Conservation (phyloP, 2,113 vertebrate species). For the Cynocephalus volans region DNA sequence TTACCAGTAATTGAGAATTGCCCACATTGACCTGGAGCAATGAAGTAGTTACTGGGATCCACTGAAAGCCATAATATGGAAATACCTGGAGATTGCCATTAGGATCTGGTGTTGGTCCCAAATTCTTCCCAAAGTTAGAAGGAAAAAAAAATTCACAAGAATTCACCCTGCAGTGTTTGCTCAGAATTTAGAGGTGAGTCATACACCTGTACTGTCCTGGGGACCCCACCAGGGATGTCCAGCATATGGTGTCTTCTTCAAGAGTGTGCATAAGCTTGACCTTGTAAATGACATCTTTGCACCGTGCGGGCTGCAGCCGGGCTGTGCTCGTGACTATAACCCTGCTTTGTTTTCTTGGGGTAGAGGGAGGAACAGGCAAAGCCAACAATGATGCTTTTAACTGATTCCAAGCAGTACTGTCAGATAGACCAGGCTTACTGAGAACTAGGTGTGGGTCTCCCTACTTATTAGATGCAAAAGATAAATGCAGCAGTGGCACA, state of each 20-base stretch:
- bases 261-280: neutral
- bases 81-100: neutral
- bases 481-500: slow-evolving; percentile 86
- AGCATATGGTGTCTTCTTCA: neutral
- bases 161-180: neutral
- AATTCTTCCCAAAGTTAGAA: neutral
- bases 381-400: slow-evolving; percentile 71
- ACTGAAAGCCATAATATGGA: neutral
- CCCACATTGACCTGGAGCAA: neutral
- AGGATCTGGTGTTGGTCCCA: neutral
- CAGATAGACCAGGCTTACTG: slow-evolving; percentile 63
- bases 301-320: neutral
- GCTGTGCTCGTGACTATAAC: neutral
- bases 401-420: slow-evolving; percentile 73
- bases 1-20: neutral
- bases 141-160: neutral
- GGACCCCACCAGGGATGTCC: accelerated
- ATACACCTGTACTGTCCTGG: neutral
- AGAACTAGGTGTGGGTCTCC: slow-evolving; percentile 82
- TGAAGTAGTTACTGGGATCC: neutral
- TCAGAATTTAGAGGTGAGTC: neutral
- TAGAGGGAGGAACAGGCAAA: neutral
- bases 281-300: neutral
- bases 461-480: slow-evolving; percentile 80
- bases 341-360: slow-evolving; percentile 31